A percentile compares a stretch with the other conserved stretches of the same genome.
Evolutionary conservation across 2,113 vertebrate genomes (phyloP).

Genomic region (Ranitomeya variabilis): DNA sequence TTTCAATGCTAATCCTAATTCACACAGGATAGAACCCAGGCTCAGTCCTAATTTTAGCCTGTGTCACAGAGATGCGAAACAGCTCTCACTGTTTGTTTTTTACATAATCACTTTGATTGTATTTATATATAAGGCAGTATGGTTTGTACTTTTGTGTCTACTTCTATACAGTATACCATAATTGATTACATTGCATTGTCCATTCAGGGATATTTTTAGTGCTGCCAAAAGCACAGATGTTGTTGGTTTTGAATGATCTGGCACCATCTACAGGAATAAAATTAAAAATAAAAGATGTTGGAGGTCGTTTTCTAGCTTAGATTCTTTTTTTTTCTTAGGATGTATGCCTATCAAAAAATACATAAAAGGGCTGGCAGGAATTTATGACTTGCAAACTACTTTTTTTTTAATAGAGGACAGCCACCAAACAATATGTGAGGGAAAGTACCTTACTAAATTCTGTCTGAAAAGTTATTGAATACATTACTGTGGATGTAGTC

Average conservation of each 20-base stretch:
- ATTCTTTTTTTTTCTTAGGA: not conserved
- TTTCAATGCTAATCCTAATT: not conserved
- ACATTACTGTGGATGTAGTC: too few relatives aligned
- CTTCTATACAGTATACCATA: not conserved
- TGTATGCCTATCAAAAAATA: not conserved
- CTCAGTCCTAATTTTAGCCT: not conserved
- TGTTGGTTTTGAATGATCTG: not conserved
- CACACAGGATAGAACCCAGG: not conserved
- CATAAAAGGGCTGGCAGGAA: too few relatives aligned
- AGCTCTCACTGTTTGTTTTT: not conserved
- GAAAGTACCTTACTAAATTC: too few relatives aligned
- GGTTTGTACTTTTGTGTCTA: not conserved
- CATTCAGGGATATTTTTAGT: not conserved
- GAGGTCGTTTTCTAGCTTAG: not conserved
- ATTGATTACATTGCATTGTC: slow-evolving; percentile 14
- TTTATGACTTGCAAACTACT: too few relatives aligned
- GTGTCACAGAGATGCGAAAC: not conserved
- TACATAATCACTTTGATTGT: not conserved
- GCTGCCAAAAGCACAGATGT: not conserved
- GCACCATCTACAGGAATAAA: slow-evolving; percentile 11
- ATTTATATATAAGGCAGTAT: not conserved
- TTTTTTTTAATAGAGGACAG: too few relatives aligned
- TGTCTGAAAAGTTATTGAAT: too few relatives aligned
- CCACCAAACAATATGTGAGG: too few relatives aligned
- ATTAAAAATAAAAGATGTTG: not conserved